Evolutionary conservation across 2,888 invertebrate species (phyloP).

Genomic region (Pherbina coryleti): DNA sequence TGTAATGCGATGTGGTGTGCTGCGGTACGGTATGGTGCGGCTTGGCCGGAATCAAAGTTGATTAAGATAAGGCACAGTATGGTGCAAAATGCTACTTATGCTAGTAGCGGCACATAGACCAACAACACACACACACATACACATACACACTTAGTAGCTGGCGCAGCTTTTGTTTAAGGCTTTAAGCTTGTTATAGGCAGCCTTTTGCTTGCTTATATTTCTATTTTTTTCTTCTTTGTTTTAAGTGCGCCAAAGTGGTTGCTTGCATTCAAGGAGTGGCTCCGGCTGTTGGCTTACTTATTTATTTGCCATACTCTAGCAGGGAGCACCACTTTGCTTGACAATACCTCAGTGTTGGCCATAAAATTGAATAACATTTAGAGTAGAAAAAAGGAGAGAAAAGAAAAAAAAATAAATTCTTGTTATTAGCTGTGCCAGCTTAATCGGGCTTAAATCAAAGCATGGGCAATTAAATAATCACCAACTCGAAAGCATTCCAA

Average conservation of each 20-base stretch:
- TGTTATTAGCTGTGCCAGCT: not conserved
- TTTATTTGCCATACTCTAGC: not conserved
- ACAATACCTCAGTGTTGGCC: not conserved
- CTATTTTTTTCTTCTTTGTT: not conserved
- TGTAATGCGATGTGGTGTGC: not conserved
- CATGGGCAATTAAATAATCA: slow-evolving; percentile 3
- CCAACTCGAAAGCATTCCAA: not conserved
- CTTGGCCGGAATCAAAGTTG: not conserved
- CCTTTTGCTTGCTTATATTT: slow-evolving; percentile 4
- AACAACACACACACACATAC: not conserved
- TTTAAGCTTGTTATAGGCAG: slow-evolving; percentile 13
- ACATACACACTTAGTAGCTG: not conserved
- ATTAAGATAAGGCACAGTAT: slow-evolving; percentile 20
- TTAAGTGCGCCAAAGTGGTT: slow-evolving; percentile 14
- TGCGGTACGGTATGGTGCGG: not conserved
- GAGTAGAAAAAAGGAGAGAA: too few species aligned
- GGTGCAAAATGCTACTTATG: not conserved
- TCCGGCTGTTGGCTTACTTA: not conserved
- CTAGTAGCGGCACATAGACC: not conserved
- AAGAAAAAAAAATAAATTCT: not conserved
- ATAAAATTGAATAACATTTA: slow-evolving; percentile 19
- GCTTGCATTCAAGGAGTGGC: slow-evolving; percentile 27
- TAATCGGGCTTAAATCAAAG: slow-evolving; percentile 22
- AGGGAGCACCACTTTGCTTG: not conserved
- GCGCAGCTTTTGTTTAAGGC: slow-evolving; percentile 11